Evolutionary conservation across 2,797 vertebrate genomes (phyloP).

Genomic region (Hirundo rustica): DNA sequence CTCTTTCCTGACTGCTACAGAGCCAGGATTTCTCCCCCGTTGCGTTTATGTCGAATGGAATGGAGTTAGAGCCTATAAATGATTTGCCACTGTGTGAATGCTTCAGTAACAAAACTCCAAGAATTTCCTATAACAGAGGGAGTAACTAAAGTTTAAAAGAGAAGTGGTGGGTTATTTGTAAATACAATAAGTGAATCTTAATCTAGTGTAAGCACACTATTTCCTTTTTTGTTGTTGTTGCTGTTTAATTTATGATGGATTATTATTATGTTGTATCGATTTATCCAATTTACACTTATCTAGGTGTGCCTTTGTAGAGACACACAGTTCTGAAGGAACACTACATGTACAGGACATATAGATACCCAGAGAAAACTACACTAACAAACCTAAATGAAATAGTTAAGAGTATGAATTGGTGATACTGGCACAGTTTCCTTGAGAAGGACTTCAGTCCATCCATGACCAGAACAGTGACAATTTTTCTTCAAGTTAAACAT

Average conservation of each 20-base stretch:
- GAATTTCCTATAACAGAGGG: not conserved
- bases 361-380: not conserved
- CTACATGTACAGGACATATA: accelerated
- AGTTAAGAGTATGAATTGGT: not conserved
- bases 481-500: not conserved
- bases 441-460: not conserved
- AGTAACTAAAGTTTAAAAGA: not conserved
- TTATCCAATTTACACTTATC: not conserved
- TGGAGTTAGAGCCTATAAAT: not conserved
- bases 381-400: not conserved
- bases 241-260: not conserved
- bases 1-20: not conserved
- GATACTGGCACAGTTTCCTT: not conserved
- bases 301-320: not conserved
- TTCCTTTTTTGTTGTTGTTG: not conserved
- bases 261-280: not conserved
- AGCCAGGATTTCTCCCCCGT: not conserved
- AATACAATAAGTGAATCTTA: not conserved
- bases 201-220: not conserved
- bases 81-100: not conserved
- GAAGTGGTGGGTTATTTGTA: not conserved
- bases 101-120: not conserved
- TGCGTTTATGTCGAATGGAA: not conserved
- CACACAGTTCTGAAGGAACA: not conserved
- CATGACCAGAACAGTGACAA: not conserved